Conservation (phyloP, 1,140 invertebrate genomes). For the Chironomus tepperi region DNA sequence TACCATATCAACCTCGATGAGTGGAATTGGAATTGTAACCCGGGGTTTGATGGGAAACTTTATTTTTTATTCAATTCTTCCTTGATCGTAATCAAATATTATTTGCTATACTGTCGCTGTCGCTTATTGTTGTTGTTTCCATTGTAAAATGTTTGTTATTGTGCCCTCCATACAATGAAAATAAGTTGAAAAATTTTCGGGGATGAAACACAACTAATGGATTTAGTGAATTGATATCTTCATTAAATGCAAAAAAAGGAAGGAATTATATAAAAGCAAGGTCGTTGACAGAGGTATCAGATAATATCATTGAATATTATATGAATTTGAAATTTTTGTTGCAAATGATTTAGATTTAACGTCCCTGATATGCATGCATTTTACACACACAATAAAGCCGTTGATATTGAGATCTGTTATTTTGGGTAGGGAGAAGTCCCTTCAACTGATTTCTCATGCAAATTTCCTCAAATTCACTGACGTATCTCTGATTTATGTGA, state of each 20-base stretch:
- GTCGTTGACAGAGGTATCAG: not conserved
- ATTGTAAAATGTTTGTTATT: not conserved
- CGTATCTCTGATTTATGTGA: not conserved
- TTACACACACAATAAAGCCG: too few relatives aligned
- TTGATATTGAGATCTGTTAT: not conserved
- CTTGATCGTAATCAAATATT: not conserved
- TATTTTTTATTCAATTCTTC: not conserved
- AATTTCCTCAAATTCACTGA: not conserved
- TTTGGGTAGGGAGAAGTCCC: not conserved
- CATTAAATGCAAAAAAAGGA: not conserved
- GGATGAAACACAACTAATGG: conserved; percentile 11
- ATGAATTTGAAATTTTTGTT: too few relatives aligned
- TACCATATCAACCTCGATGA: not conserved
- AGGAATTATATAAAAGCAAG: not conserved
- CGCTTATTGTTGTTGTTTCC: not conserved
- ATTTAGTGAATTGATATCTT: conserved; percentile 5
- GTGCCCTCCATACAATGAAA: not conserved
- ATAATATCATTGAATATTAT: not conserved
- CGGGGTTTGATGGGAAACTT: conserved; percentile 19
- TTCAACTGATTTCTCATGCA: not conserved
- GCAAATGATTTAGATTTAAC: too few relatives aligned
- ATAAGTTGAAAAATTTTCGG: not conserved
- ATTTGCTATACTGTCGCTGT: not conserved
- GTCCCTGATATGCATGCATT: too few relatives aligned
- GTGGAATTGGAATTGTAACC: not conserved